Conservation (phyloP, 2,888 invertebrate species). For the Epistrophella euchroma region DNA sequence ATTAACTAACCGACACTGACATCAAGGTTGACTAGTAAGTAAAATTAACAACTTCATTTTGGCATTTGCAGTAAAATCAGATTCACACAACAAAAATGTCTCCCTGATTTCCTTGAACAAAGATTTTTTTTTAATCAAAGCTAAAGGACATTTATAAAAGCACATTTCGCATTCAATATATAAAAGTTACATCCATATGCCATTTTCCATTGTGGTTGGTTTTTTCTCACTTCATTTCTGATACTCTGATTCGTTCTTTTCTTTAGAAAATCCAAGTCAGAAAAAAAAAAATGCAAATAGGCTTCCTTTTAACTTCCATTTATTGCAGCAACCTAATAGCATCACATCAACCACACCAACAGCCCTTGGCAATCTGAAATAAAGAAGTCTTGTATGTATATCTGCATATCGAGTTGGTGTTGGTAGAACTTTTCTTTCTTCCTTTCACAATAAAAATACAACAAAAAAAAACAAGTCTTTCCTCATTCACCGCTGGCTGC, state of each 20-base stretch:
- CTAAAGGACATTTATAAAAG: constrained; percentile 8
- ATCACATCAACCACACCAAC: constrained; percentile 38
- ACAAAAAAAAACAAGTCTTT: too few relatives aligned
- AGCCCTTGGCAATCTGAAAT: constrained; percentile 60
- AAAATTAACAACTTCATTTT: too few relatives aligned
- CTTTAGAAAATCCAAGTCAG: neutral
- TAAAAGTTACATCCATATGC: constrained; percentile 1
- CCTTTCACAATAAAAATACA: constrained; percentile 23
- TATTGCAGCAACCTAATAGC: constrained; percentile 44
- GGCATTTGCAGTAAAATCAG: too few relatives aligned
- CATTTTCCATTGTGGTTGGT: neutral
- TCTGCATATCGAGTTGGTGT: neutral
- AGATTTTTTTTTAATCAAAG: neutral
- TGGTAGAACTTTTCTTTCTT: neutral
- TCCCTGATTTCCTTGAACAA: too few relatives aligned
- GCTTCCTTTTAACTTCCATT: constrained; percentile 55
- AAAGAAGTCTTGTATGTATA: constrained; percentile 12
- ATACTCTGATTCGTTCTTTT: constrained; percentile 1
- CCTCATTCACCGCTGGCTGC: constrained; percentile 2
- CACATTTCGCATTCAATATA: constrained; percentile 14
- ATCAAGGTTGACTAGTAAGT: too few relatives aligned
- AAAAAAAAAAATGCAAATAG: constrained; percentile 33
- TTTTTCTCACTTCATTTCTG: neutral
- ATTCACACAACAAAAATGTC: too few relatives aligned
- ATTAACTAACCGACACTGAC: too few relatives aligned